A percentile compares a stretch with the other conserved stretches of the same genome.
These are phyloP conservation scores for Dolichallabes microphthalmus DNA, from an alignment of 2,113 vertebrate genomes.

Conservation along the genomic window DNA sequence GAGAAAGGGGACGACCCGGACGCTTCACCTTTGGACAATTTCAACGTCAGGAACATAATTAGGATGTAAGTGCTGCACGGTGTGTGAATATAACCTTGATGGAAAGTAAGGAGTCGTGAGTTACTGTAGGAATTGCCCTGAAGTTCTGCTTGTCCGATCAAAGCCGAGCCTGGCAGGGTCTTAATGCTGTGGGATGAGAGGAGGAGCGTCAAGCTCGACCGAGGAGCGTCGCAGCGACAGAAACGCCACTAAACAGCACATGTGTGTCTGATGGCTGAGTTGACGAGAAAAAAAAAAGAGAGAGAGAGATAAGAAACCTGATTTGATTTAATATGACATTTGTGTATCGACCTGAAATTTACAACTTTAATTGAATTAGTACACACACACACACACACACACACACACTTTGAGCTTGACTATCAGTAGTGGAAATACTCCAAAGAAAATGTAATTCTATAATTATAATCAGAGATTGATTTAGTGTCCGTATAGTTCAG, in stretches of 20 bases:
- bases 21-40: slow-evolving; percentile 87
- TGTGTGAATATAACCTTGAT: not conserved
- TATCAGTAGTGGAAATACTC: not conserved
- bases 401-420: not conserved
- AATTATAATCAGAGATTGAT: not conserved
- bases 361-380: not conserved
- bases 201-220: not conserved
- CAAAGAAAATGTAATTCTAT: not conserved
- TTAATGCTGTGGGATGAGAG: not conserved
- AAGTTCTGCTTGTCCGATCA: slow-evolving; percentile 21
- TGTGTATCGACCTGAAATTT: not conserved
- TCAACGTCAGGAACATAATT: slow-evolving; percentile 94
- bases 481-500: not conserved
- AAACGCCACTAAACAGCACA: not conserved
- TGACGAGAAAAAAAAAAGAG: not conserved
- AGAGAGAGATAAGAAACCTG: not conserved
- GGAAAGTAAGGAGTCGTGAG: not conserved
- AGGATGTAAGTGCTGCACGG: slow-evolving; percentile 82
- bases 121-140: not conserved
- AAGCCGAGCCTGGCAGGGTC: not conserved
- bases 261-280: no score
- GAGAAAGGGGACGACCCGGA: slow-evolving; percentile 92
- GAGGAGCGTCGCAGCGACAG: not conserved
- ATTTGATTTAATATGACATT: not conserved
- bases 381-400: not conserved